Evolutionary conservation across 2,113 vertebrate genomes (phyloP), one percentile per base, ranked within the genome.

Genomic region (Esox niger): DNA sequence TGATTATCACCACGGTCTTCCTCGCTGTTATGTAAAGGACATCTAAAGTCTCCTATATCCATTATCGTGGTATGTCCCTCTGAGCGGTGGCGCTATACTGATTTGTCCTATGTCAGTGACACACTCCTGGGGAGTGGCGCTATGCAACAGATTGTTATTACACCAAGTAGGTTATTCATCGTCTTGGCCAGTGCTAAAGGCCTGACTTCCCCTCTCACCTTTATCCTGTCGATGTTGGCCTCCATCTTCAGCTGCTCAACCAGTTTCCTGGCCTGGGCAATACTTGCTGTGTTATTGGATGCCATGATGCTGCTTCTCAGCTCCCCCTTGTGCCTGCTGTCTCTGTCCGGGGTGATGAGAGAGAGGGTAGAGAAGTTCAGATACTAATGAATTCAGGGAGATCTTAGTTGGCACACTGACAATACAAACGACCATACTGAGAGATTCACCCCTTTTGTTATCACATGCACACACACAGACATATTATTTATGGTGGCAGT

Each of bases 211-310:
- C n/a, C n/a, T n/a, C 55, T 81, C 73, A 98, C 97, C 94, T 99
- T 99, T 96, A 99, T 98, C 91, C 97, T 93, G 84, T 99, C 97
- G 0, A 98, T 98, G 85, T 97, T 98, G 85, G 96, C 96, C 84
- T 99, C 97, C 97, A 99, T 98, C 90, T 99, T 99, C 74, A 99
- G 95, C 91, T 99, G 97, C 71, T 99, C 97, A 87, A 99, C 97
- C 93, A 96, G 94, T 90, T 98, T 99, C 84, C 97, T 94, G 82
- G 96, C 96, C 77, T 98, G 96, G 0, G 96, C 97, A 68, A 99
- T 98, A 90, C 94, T 93, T 85, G 97, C 95, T 8, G 95, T 98
- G 87, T 99, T 99, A 91, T 98, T 99, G 91, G 94, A 97, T 79
- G 96, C 96, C 97, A 99, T 99, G 38, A 17, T 43, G 75, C 75